Conservation (phyloP, 2,797 vertebrate genomes). For the Clarias fuscus region DNA sequence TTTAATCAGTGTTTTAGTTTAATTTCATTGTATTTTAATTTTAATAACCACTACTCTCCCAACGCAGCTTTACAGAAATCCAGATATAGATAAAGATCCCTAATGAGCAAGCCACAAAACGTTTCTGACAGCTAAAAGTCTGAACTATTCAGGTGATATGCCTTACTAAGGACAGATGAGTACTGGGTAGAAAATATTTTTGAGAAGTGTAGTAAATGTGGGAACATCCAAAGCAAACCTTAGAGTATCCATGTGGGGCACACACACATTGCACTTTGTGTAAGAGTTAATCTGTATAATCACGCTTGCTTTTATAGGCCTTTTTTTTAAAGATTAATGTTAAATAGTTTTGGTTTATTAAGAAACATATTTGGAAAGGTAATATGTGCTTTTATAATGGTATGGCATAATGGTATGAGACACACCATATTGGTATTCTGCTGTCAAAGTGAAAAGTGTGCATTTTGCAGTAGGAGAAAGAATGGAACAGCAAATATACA, state of each 20-base stretch:
- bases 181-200: neutral
- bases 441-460: slow-evolving; percentile 9
- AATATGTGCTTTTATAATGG: neutral
- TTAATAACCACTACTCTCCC: neutral
- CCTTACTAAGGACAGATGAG: neutral
- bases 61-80: neutral
- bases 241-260: neutral
- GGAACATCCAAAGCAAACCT: neutral
- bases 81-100: neutral
- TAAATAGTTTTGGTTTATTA: neutral
- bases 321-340: neutral
- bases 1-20: neutral
- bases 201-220: neutral
- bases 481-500: slow-evolving; percentile 10
- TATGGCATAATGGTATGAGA: slow-evolving; percentile 13
- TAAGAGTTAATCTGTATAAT: neutral
- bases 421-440: slow-evolving; percentile 7
- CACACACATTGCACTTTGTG: neutral
- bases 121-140: neutral
- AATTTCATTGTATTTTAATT: neutral
- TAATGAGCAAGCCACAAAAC: neutral
- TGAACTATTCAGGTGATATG: neutral
- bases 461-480: neutral
- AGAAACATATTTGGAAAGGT: neutral
- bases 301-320: neutral